Evolutionary conservation across 1,140 invertebrate species (phyloP), one percentile per base, ranked within the genome.

Genomic region (Pseudoatta argentina): DNA sequence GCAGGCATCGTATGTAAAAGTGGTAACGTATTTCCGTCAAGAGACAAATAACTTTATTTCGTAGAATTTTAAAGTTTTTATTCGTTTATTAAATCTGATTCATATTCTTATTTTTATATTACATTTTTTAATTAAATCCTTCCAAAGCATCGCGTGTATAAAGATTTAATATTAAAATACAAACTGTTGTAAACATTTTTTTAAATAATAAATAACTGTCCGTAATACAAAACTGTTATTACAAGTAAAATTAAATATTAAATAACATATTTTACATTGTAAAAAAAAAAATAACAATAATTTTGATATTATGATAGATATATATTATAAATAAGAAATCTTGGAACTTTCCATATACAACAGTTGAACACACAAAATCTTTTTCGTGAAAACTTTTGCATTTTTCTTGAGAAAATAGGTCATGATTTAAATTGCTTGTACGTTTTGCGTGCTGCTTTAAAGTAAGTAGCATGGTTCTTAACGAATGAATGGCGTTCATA

Each of bases 401-500:
- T 57, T 59, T 72, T 44, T 73, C 24, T 48, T 14, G 12, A 34
- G 27, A 8, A 8, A 8, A 57, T 14, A 2, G 61, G 5, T 30
- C 5, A 14, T 18, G 55, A 69, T 57, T 69, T 21, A 55, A 69
- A 71, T 27, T 59, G 3, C 27, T 34, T 51, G 51, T 14, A 67
- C 34, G 64, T 71, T 77, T 24, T 18, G 18, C 24, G 0, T 64
- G n/a, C 3, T 64, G 48, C 4, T 44, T 66, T 75, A 34, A 67
- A 34, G 2, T 7, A 66, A 6, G 1, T 24, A 4, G 24, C 21
- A 63, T 39, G 18, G n/a, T 21, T 69, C 27, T 39, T 30, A 8
- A 18, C 27, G 21, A 81, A 64, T 77, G 44, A 77, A 48, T 6
- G 10, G 51, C 30, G 12, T 59, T 77, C n/a, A n/a, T n/a, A 21